phyloP scores from a whole-genome alignment of 2,113 vertebrate species.

The Caloenas nicobarica region DNA sequence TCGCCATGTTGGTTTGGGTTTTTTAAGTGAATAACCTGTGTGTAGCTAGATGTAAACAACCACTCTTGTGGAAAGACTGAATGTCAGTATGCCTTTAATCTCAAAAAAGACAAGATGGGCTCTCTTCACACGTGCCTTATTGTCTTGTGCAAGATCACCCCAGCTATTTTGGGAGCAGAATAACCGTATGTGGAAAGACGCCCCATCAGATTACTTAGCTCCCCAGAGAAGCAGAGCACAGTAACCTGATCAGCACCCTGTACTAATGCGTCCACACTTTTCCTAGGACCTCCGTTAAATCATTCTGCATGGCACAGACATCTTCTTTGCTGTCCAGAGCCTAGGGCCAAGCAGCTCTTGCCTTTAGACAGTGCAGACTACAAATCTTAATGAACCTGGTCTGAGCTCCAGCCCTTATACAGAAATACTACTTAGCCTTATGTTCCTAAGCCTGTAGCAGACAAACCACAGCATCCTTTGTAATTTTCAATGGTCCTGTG shows the following conservation, averaged over 20 bases:
- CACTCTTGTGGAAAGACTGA: background rate
- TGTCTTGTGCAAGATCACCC: background rate
- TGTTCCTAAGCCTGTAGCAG: background rate
- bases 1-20: background rate
- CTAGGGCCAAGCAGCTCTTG: background rate
- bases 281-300: background rate
- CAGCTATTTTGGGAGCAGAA: slow-evolving; percentile 1
- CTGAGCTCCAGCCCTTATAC: background rate
- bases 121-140: background rate
- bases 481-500: background rate
- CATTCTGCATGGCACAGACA: background rate
- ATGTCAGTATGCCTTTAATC: background rate
- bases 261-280: background rate
- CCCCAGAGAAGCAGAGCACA: background rate
- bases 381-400: slow-evolving; percentile 2
- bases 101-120: background rate
- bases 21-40: background rate
- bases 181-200: background rate
- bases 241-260: background rate
- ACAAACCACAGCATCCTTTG: background rate
- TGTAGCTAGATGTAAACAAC: background rate
- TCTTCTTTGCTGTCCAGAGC: background rate
- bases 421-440: background rate
- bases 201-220: background rate
- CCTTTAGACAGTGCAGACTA: background rate